These are phyloP conservation scores for Rhincodon typus DNA, from an alignment of 2,797 vertebrate genomes.

Conservation along the genomic window DNA sequence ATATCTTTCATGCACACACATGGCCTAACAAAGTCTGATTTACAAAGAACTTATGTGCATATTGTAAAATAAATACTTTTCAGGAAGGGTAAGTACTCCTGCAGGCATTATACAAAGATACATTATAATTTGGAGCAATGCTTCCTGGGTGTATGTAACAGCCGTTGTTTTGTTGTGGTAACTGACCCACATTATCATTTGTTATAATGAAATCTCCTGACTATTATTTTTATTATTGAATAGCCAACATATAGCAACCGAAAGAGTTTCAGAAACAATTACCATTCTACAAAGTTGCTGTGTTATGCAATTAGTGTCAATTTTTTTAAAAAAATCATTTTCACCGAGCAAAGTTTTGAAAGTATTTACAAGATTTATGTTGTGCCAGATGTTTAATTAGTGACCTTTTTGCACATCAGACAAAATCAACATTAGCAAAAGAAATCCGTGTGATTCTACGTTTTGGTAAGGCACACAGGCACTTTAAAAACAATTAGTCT, in stretches of 20 bases:
- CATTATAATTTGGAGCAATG: background rate
- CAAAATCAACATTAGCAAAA: background rate
- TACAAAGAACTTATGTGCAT: background rate
- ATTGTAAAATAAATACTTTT: background rate
- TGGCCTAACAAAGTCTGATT: background rate
- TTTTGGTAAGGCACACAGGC: background rate
- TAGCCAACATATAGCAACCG: background rate
- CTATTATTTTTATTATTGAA: background rate
- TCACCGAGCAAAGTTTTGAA: constrained; percentile 15
- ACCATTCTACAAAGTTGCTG: background rate
- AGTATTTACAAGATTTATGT: background rate
- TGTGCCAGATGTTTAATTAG: constrained; percentile 18
- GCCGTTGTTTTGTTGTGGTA: background rate
- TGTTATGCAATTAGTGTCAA: background rate
- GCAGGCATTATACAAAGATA: background rate
- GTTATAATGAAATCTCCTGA: background rate
- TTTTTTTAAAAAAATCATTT: background rate
- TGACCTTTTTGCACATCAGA: background rate
- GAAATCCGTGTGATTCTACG: background rate
- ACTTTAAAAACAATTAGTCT: background rate
- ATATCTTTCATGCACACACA: background rate
- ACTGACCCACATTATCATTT: background rate
- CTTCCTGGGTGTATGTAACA: background rate
- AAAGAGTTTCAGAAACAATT: background rate
- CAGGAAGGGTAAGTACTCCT: background rate